Base-by-base conservation (phyloP, 2,888 invertebrate genomes). In the Chloroclystis v-ata region DNA sequence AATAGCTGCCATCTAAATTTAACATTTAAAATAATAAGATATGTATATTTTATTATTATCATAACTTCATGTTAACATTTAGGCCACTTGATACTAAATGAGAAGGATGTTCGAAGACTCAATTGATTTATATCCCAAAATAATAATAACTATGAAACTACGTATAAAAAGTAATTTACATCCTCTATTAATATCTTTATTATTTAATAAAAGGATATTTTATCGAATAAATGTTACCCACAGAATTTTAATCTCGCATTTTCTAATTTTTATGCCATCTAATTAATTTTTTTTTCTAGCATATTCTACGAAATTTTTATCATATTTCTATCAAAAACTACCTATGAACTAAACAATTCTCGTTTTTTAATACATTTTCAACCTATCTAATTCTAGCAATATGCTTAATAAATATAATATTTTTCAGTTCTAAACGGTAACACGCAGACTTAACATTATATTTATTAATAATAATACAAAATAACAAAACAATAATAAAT, bases 391-490 rank as follows among this genome's bases (percentile, higher is more conserved):
- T 51, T 49, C 60, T 65, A 64, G 51, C 54, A 58, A 47, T 43
- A 58, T 28, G 43, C 28, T 51, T 62, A 59, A 41, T 2, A 50
- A 57, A 56, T 54, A 59, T 60, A 52, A 43, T 49, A 37, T 42
- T 26, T 47, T 28, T 69, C 72, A 71, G 67, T 68, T 66, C 42
- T 41, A 56, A 52, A 65, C 78, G 82, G 83, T 83, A 83, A 85
- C 82, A 75, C 59, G 60, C 37, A 44, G 29, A 39, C 46, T 33
- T 48, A 51, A 60, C 33, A 49, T 41, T 48, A 49, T 57, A 52
- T 37, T 41, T 28, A 37, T 49, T 42, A 63, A 61, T 74, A 76
- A 78, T 57, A 57, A 14, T 10, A 33, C 7, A 8, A 26, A 26
- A 47, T 16, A 33, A 33, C 32, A 20, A 35, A 56, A 67, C 65